A percentile compares a stretch with the other conserved stretches of the same genome.
phyloP scores from a whole-genome alignment of 2,797 vertebrate species.

The Amphiprion clarkii region DNA sequence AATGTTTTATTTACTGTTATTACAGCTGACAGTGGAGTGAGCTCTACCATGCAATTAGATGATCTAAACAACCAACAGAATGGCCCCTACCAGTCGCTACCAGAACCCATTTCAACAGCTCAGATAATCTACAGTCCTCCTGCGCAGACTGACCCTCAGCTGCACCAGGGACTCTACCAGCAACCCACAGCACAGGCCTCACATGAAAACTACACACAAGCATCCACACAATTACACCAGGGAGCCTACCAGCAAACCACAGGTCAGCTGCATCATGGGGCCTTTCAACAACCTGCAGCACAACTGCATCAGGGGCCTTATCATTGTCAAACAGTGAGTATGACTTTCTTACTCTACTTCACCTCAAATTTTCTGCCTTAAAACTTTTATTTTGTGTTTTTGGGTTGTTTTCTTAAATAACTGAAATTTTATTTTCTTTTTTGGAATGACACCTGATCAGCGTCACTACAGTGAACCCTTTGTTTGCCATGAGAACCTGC shows the following conservation, averaged over 20 bases:
- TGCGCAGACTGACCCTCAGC: constrained; percentile 67
- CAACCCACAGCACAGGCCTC: constrained; percentile 66
- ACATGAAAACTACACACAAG: constrained; percentile 64
- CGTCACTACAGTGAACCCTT: constrained; percentile 72
- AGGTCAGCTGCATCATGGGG: constrained; percentile 68
- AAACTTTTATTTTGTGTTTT: constrained; percentile 24
- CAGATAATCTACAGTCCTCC: constrained; percentile 90
- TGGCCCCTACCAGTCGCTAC: constrained; percentile 87
- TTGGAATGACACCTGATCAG: constrained; percentile 63
- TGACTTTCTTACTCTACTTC: neutral
- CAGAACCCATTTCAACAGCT: constrained; percentile 83
- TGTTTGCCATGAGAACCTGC: constrained; percentile 57
- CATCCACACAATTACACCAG: constrained; percentile 66
- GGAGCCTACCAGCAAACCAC: constrained; percentile 71
- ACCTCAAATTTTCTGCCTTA: neutral
- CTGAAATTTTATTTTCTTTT: constrained; percentile 50
- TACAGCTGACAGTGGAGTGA: constrained; percentile 91
- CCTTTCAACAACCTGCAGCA: constrained; percentile 67
- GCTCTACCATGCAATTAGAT: constrained; percentile 89
- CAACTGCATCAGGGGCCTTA: constrained; percentile 74
- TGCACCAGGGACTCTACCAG: constrained; percentile 74
- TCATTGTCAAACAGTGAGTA: constrained; percentile 83
- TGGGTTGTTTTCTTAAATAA: constrained; percentile 44
- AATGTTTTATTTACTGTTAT: constrained; percentile 56
- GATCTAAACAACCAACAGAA: constrained; percentile 91